phyloP scores from a whole-genome alignment of 2,888 invertebrate species.

The Danaus chrysippus region DNA sequence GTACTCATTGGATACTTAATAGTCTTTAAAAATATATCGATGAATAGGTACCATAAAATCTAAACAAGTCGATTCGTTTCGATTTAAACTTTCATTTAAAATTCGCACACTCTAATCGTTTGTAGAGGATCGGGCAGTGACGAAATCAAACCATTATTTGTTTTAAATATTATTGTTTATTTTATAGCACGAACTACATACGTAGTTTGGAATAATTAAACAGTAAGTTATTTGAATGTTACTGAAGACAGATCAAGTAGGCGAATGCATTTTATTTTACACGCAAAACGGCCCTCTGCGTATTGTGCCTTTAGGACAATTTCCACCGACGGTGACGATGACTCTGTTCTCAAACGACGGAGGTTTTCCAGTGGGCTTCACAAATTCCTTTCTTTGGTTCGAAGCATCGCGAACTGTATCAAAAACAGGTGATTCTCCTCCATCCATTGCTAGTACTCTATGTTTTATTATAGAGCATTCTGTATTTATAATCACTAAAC shows the following conservation, averaged over 20 bases:
- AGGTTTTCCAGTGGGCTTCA: conserved; percentile 11
- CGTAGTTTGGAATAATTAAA: too few species aligned
- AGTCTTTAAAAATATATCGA: too few species aligned
- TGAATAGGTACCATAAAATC: too few species aligned
- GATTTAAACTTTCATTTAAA: too few species aligned
- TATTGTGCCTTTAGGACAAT: conserved; percentile 9
- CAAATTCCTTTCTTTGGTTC: not conserved
- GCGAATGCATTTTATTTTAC: not conserved
- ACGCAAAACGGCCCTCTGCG: conserved; percentile 8
- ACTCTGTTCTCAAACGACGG: conserved; percentile 14
- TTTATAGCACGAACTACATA: too few species aligned
- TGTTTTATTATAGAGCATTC: conserved; percentile 5
- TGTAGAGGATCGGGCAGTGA: too few species aligned
- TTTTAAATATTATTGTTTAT: too few species aligned
- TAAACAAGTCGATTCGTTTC: too few species aligned
- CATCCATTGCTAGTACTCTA: not conserved
- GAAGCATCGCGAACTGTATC: not conserved
- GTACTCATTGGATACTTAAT: too few species aligned
- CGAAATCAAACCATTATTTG: too few species aligned
- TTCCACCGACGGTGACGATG: not conserved
- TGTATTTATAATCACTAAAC: conserved; percentile 11
- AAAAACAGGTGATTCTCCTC: not conserved
- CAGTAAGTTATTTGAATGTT: too few species aligned
- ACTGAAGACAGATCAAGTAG: not conserved
- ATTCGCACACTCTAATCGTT: too few species aligned